These are phyloP conservation scores for Formica selysi DNA, from an alignment of 1,140 invertebrate species.

Conservation along the genomic window DNA sequence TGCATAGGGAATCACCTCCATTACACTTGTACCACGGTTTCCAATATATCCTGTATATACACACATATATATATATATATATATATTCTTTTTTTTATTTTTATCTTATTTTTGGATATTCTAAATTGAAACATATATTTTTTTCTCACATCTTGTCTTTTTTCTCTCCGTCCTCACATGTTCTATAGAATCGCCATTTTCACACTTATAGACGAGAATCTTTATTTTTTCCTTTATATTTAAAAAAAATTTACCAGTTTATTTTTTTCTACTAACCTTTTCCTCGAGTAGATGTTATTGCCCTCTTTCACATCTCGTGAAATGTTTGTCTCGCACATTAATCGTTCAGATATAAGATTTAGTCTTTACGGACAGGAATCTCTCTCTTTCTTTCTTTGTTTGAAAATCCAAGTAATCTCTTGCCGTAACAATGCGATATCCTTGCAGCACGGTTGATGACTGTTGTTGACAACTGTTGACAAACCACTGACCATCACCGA, in stretches of 20 bases:
- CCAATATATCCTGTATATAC: background rate
- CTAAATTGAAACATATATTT: background rate
- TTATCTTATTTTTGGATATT: background rate
- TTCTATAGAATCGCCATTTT: background rate
- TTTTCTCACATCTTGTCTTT: background rate
- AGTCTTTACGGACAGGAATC: background rate
- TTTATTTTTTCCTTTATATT: background rate
- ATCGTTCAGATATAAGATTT: background rate
- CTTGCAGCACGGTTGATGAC: background rate
- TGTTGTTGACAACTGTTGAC: slow-evolving; percentile 15
- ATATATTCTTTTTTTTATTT: background rate
- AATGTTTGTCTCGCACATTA: background rate
- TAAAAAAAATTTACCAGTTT: no score
- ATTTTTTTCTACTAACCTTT: background rate
- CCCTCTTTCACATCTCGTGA: background rate
- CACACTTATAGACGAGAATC: background rate
- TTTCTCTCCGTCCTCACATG: background rate
- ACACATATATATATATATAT: no score
- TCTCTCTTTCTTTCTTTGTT: slow-evolving; percentile 54
- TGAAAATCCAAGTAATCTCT: slow-evolving; percentile 13
- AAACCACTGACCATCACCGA: background rate
- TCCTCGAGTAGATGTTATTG: background rate
- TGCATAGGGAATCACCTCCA: background rate
- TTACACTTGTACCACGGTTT: background rate
- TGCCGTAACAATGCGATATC: background rate